Percentiles rank a stretch among this genome's conserved stretches.
These are phyloP conservation scores for Rhabdophis nuchalis DNA, from an alignment of 2,797 vertebrate species.

Conservation along the genomic window DNA sequence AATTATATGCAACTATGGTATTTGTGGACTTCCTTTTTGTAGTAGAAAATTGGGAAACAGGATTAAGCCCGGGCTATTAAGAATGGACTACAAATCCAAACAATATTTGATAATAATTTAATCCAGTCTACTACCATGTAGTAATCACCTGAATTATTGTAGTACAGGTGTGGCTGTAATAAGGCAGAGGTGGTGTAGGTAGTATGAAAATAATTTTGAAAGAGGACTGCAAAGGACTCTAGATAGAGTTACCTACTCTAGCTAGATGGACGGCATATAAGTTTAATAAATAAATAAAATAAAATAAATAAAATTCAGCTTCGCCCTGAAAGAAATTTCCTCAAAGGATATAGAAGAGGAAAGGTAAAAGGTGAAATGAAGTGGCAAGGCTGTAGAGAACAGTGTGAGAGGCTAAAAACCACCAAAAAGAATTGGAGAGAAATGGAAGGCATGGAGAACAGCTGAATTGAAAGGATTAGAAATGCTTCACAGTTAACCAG, in stretches of 20 bases:
- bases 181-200: background rate
- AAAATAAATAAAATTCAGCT: background rate
- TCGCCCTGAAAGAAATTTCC: background rate
- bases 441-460: background rate
- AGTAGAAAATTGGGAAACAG: background rate
- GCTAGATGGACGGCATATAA: background rate
- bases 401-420: background rate
- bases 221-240: background rate
- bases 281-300: background rate
- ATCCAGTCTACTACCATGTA: background rate
- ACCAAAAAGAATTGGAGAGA: background rate
- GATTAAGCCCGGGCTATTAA: background rate
- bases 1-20: background rate
- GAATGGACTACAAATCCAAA: background rate
- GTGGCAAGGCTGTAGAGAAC: background rate
- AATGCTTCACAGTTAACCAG: background rate
- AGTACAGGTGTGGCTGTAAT: background rate
- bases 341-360: background rate
- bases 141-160: background rate
- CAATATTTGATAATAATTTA: background rate
- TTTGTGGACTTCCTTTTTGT: background rate
- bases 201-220: background rate
- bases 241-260: background rate
- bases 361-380: background rate
- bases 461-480: background rate